phyloP scores from a whole-genome alignment of 2,113 vertebrate species.

The Plestiodon gilberti region DNA sequence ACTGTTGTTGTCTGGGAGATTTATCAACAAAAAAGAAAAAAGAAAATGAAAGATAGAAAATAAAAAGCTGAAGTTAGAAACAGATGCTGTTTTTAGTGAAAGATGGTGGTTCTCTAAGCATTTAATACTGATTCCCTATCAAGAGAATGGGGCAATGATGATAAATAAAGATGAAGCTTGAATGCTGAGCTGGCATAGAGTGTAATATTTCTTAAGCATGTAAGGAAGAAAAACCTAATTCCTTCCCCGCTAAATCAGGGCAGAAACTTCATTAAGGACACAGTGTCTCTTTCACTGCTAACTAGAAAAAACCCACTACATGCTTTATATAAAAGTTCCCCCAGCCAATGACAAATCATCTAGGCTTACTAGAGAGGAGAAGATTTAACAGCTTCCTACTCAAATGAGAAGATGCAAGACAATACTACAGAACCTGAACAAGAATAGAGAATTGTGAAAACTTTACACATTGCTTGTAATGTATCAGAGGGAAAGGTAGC shows the following conservation, averaged over 20 bases:
- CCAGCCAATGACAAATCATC: conserved; percentile 12
- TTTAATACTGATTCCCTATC: conserved; percentile 65
- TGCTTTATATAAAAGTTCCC: conserved; percentile 34
- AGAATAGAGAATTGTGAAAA: conserved; percentile 17
- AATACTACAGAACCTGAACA: conserved; percentile 40
- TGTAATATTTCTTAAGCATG: conserved; percentile 25
- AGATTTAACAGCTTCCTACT: conserved; percentile 37
- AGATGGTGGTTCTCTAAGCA: conserved; percentile 76
- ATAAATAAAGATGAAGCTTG: conserved; percentile 48
- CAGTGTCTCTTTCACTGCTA: conserved; percentile 16
- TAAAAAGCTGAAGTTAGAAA: conserved; percentile 88
- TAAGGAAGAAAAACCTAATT: conserved; percentile 57
- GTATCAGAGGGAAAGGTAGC: conserved; percentile 42
- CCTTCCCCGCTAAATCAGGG: conserved; percentile 30
- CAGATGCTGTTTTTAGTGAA: conserved; percentile 77
- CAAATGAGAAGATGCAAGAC: conserved; percentile 68
- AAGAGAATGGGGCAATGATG: conserved; percentile 58
- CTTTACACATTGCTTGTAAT: conserved; percentile 34
- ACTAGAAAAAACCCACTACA: conserved; percentile 26
- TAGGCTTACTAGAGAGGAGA: conserved; percentile 29
- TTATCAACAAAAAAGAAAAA: conserved; percentile 81
- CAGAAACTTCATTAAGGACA: conserved; percentile 31
- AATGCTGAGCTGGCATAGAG: conserved; percentile 42
- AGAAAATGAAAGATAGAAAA: conserved; percentile 82
- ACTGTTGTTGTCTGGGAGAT: conserved; percentile 94